Evolutionary conservation across 2,888 invertebrate genomes (phyloP).

Genomic region (Scotopteryx bipunctaria): DNA sequence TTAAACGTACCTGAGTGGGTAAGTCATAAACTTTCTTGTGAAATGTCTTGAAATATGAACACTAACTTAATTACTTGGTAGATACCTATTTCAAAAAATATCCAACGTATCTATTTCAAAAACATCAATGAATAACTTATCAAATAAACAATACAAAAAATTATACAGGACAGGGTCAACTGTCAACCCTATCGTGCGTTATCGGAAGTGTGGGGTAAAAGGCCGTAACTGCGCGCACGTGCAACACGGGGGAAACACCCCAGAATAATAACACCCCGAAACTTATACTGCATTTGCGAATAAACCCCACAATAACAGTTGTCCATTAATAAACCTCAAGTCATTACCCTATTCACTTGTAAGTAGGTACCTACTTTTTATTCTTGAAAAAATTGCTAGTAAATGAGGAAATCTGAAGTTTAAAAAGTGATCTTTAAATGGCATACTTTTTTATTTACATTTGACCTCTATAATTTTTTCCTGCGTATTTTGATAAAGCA

Average conservation of each 20-base stretch:
- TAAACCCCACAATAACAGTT: constrained; percentile 65
- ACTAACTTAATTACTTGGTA: no score
- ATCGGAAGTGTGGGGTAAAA: constrained; percentile 52
- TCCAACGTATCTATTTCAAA: not conserved
- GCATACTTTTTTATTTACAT: constrained; percentile 10
- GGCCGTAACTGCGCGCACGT: constrained; percentile 73
- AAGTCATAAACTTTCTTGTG: no score
- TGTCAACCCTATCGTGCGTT: constrained; percentile 65
- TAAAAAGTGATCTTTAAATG: not conserved
- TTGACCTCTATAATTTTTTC: constrained; percentile 93
- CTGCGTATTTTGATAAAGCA: constrained; percentile 94
- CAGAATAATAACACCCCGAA: constrained; percentile 58
- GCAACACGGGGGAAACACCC: constrained; percentile 43
- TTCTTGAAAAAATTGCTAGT: no score
- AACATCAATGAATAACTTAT: constrained; percentile 41
- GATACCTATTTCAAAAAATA: no score
- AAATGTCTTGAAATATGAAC: no score
- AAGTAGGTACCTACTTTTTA: no score
- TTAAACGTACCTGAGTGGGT: no score
- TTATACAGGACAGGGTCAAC: constrained; percentile 58
- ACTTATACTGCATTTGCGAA: constrained; percentile 66
- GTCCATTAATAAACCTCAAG: constrained; percentile 74
- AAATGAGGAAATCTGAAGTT: no score
- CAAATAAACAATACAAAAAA: constrained; percentile 47
- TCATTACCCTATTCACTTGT: constrained; percentile 7